Conservation (phyloP, 2,113 vertebrate species). For the Gymnobelideus leadbeateri region DNA sequence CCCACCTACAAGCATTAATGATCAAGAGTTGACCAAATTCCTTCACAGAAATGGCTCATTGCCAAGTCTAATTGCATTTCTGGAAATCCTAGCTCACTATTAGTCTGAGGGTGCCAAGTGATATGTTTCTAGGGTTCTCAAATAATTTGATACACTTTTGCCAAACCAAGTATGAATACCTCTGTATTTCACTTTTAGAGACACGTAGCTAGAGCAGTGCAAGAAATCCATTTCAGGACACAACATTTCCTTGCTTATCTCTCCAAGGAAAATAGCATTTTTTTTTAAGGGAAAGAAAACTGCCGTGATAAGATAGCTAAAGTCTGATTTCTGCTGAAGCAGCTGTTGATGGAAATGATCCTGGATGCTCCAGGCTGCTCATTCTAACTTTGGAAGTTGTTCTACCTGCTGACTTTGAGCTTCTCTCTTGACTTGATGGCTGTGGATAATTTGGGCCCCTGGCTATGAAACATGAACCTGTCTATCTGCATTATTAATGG, state of each 20-base stretch:
- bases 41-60: not conserved
- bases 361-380: constrained; percentile 62
- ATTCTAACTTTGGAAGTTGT: constrained; percentile 66
- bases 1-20: not conserved
- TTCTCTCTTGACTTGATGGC: constrained; percentile 59
- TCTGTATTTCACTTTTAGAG: constrained; percentile 44
- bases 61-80: constrained; percentile 33
- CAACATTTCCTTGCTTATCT: constrained; percentile 52
- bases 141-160: not conserved
- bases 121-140: constrained; percentile 16
- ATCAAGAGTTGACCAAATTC: not conserved
- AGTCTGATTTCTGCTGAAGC: constrained; percentile 68
- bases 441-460: constrained; percentile 54
- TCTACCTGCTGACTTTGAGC: constrained; percentile 60
- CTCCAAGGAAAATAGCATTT: constrained; percentile 43
- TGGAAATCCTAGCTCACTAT: constrained; percentile 13
- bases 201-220: constrained; percentile 35
- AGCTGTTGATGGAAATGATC: constrained; percentile 65
- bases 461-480: constrained; percentile 33
- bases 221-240: constrained; percentile 45
- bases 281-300: not conserved
- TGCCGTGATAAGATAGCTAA: constrained; percentile 66
- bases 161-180: constrained; percentile 16
- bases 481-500: constrained; percentile 51
- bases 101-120: constrained; percentile 7